A percentile compares a stretch with the other conserved stretches of the same genome.
These are phyloP conservation scores for Orestias chungarensis DNA, from an alignment of 2,797 vertebrate species.

Conservation along the genomic window DNA sequence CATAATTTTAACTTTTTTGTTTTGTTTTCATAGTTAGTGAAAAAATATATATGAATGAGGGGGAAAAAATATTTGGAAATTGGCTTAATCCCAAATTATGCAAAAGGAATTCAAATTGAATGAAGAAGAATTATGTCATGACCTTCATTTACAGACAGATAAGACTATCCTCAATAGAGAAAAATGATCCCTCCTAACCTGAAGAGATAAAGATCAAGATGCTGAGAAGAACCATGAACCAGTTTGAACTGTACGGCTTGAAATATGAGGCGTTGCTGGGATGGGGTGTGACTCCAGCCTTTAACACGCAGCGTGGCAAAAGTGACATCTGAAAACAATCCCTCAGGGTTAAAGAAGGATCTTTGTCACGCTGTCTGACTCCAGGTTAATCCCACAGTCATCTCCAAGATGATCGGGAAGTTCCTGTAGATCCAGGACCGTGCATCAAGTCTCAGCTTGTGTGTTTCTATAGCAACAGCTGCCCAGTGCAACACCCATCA, in stretches of 20 bases:
- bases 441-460: conserved; percentile 8
- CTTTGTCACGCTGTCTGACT: not conserved
- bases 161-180: not conserved
- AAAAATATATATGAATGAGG: not conserved
- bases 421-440: not conserved
- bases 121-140: not conserved
- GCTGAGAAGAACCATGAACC: not conserved
- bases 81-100: not conserved
- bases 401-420: not conserved
- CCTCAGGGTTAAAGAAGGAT: not conserved
- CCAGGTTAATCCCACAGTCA: not conserved
- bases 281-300: not conserved
- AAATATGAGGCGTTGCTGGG: not conserved
- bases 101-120: not conserved
- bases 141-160: not conserved
- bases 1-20: not conserved
- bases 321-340: not conserved
- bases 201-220: not conserved
- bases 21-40: not conserved
- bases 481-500: conserved; percentile 1
- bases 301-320: not conserved
- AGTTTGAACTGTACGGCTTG: not conserved
- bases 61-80: not conserved
- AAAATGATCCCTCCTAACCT: not conserved
- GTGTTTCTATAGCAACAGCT: conserved; percentile 36